Percentiles rank a stretch among this genome's conserved stretches.
Evolutionary conservation across 2,113 vertebrate genomes (phyloP).

Genomic region (Phrynosoma platyrhinos): DNA sequence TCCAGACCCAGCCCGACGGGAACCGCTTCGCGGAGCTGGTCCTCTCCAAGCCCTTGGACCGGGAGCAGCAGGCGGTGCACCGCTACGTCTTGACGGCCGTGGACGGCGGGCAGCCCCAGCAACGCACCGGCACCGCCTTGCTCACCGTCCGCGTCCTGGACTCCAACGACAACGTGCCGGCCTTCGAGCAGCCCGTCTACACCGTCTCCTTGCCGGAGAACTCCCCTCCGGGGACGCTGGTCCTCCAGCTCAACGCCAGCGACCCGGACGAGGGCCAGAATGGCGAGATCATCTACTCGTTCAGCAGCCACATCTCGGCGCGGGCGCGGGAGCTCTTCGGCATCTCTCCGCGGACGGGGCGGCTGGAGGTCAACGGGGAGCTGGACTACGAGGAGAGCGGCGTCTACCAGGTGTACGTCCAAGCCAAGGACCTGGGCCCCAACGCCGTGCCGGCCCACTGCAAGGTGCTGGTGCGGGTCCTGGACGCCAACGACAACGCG

Average conservation of each 20-base stretch:
- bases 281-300: constrained; percentile 94
- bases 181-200: constrained; percentile 95
- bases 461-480: constrained; percentile 92
- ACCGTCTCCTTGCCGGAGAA: constrained; percentile 92
- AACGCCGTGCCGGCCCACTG: constrained; percentile 97
- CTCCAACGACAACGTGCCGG: constrained; percentile 97
- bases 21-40: constrained; percentile 96
- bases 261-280: constrained; percentile 95
- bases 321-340: constrained; percentile 92
- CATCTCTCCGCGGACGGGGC: constrained; percentile 89
- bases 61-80: constrained; percentile 95
- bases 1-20: constrained; percentile 95
- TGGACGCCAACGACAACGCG: constrained; percentile 94
- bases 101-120: constrained; percentile 91
- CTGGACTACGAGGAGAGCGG: constrained; percentile 95
- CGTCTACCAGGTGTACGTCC: constrained; percentile 93
- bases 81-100: constrained; percentile 96
- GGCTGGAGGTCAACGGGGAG: constrained; percentile 92
- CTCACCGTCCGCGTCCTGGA: constrained; percentile 94
- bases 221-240: constrained; percentile 89
- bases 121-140: constrained; percentile 93
- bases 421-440: constrained; percentile 95
- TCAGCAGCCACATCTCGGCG: constrained; percentile 94
- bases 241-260: constrained; percentile 95
- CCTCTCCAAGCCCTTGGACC: constrained; percentile 92